phyloP scores from a whole-genome alignment of 2,113 vertebrate species.

The Spheniscus mendiculus region DNA sequence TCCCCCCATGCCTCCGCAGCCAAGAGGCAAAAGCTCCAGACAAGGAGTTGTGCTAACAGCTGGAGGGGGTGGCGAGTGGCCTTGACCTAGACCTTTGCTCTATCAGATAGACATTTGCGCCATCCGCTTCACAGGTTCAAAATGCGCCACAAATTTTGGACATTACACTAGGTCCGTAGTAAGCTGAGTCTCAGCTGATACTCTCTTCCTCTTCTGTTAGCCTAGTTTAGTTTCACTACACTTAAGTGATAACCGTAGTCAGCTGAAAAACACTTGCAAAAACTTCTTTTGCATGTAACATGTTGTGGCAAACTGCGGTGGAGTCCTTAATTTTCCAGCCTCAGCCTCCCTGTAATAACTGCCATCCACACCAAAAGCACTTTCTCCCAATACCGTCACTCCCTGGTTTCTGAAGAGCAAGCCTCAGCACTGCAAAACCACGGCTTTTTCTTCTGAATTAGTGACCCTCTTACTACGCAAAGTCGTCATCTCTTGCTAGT shows the following conservation, averaged over 20 bases:
- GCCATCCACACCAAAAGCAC: neutral
- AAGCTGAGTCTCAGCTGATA: neutral
- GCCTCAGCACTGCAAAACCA: neutral
- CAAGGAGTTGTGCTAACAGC: neutral
- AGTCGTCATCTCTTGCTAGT: conserved; percentile 6
- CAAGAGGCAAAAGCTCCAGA: neutral
- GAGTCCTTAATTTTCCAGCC: neutral
- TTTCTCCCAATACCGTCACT: neutral
- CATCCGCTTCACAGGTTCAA: neutral
- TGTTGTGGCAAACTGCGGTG: neutral
- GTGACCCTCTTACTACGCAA: neutral
- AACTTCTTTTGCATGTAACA: neutral
- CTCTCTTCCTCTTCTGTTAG: neutral
- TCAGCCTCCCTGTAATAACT: neutral
- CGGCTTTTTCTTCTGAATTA: neutral
- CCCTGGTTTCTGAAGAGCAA: neutral
- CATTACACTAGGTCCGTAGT: neutral
- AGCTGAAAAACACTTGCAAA: neutral
- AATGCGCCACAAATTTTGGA: neutral
- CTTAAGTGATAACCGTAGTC: neutral
- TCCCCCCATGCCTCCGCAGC: rapidly evolving
- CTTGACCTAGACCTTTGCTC: neutral
- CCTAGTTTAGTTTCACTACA: neutral
- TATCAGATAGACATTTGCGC: neutral
- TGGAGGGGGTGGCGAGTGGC: neutral